A percentile compares a stretch with the other conserved stretches of the same genome.
Conservation (phyloP, 2,888 invertebrate species). For the Cacoxenus indagator region DNA sequence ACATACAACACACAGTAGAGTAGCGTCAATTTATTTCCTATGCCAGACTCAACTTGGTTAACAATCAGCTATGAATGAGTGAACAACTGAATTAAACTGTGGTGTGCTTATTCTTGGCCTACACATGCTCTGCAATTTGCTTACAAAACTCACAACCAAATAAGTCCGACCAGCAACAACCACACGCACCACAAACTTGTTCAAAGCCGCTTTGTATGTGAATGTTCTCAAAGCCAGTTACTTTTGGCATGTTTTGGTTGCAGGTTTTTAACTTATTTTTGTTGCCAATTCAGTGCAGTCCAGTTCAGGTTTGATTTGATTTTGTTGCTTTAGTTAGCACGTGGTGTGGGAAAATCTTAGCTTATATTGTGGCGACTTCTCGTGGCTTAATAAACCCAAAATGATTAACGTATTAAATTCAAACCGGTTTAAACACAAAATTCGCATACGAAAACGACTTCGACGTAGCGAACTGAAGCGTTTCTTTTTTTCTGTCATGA, state of each 20-base stretch:
- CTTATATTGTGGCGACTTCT: background rate
- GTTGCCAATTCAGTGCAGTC: background rate
- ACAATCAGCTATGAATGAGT: background rate
- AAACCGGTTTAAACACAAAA: constrained; percentile 1
- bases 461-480: no score
- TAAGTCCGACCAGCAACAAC: background rate
- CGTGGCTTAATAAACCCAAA: background rate
- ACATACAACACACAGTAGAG: background rate
- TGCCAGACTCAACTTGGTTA: background rate
- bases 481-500: no score
- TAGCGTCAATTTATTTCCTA: background rate
- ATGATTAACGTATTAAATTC: background rate
- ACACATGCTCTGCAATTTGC: background rate
- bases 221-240: background rate
- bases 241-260: background rate
- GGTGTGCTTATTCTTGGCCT: background rate
- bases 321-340: background rate
- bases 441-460: background rate
- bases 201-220: background rate
- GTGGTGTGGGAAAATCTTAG: constrained; percentile 17
- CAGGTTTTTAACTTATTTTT: constrained; percentile 10
- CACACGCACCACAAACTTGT: constrained; percentile 10
- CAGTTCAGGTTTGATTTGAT: background rate
- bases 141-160: background rate
- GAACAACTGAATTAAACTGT: constrained; percentile 1